Evolutionary conservation across 2,113 vertebrate genomes (phyloP).

Genomic region (Epinephelus cyanopodus): DNA sequence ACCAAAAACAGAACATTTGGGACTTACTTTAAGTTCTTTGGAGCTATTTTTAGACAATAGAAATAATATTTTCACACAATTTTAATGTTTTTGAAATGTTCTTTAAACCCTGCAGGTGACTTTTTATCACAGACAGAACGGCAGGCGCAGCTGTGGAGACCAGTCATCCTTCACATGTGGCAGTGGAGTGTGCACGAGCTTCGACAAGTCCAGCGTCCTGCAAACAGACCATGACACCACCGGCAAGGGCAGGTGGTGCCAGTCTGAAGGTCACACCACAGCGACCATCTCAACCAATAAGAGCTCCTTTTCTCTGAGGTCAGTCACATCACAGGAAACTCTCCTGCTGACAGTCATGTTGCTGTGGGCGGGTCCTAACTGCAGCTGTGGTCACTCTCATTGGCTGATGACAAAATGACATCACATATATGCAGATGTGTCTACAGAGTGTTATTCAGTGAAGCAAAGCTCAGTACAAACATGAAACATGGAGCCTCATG

Average conservation of each 20-base stretch:
- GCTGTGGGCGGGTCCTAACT: too few species aligned
- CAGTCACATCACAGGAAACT: not conserved
- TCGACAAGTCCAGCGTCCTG: not conserved
- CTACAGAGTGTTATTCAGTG: not conserved
- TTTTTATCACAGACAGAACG: constrained; percentile 68
- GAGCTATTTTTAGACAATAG: too few species aligned
- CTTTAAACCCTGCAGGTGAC: constrained; percentile 61
- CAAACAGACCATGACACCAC: constrained; percentile 48
- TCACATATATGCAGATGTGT: not conserved
- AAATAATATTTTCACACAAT: too few species aligned
- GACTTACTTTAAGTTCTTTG: too few species aligned
- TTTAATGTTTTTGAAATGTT: too few species aligned
- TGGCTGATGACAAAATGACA: too few species aligned
- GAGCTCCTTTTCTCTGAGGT: constrained; percentile 66
- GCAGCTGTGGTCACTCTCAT: not conserved
- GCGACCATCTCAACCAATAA: constrained; percentile 19
- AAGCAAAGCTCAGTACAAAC: not conserved
- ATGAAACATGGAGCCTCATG: too few species aligned
- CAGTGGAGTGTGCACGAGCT: constrained; percentile 14
- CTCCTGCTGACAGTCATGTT: not conserved
- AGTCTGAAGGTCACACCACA: constrained; percentile 53
- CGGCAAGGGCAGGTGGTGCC: constrained; percentile 67
- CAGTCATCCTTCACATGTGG: constrained; percentile 34
- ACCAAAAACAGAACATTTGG: too few species aligned
- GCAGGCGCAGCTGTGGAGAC: constrained; percentile 42